These are phyloP conservation scores for Leptopilina clavipes DNA, from an alignment of 1,140 invertebrate species.

Conservation along the genomic window DNA sequence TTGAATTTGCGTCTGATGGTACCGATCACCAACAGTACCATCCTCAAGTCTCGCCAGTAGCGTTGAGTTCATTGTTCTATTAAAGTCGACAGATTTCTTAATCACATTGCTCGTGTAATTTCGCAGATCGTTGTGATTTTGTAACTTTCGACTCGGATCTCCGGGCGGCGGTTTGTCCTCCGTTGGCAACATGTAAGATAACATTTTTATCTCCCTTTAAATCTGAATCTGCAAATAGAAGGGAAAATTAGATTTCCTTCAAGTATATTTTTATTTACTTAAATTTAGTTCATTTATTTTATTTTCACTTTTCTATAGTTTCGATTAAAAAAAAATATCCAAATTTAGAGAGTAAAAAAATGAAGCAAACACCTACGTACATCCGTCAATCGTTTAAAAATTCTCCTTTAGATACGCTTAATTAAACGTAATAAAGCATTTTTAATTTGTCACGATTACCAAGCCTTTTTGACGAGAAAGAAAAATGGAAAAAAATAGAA, in stretches of 20 bases:
- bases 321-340: too few species aligned
- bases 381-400: constrained; percentile 1
- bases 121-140: constrained; percentile 47
- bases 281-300: neutral
- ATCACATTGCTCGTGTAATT: constrained; percentile 54
- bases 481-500: neutral
- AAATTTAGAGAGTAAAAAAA: too few species aligned
- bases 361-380: neutral
- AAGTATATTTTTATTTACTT: too few species aligned
- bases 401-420: neutral
- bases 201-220: constrained; percentile 62
- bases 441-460: constrained; percentile 14
- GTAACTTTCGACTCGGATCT: constrained; percentile 57
- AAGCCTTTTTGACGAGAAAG: neutral
- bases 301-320: too few species aligned
- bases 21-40: constrained; percentile 45
- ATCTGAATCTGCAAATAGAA: neutral
- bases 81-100: constrained; percentile 55
- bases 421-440: constrained; percentile 3
- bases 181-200: constrained; percentile 74
- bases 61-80: constrained; percentile 62
- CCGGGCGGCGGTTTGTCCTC: constrained; percentile 73
- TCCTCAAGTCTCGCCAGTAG: constrained; percentile 58
- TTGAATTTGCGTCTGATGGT: constrained; percentile 55
- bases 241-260: neutral